Conservation (phyloP, 2,797 vertebrate genomes). For the Zalophus californianus region DNA sequence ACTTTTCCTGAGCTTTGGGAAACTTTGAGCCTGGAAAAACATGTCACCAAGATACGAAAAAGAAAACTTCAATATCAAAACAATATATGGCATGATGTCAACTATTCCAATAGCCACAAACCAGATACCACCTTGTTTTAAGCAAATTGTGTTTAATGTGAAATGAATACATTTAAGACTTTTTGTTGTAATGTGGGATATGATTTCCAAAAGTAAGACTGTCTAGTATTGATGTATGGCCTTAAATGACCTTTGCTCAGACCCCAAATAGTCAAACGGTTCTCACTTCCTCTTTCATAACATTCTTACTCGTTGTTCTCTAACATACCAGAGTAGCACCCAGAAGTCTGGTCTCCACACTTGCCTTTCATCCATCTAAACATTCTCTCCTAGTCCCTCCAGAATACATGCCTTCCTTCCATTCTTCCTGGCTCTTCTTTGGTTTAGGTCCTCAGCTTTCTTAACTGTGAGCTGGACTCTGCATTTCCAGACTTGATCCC, state of each 20-base stretch:
- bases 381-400: background rate
- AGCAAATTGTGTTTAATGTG: background rate
- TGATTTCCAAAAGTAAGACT: background rate
- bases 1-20: background rate
- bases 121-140: background rate
- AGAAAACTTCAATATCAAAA: background rate
- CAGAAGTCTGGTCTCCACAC: background rate
- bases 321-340: fast-evolving
- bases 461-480: background rate
- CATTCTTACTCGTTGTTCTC: background rate
- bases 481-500: background rate
- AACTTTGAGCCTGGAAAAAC: background rate
- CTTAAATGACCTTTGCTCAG: background rate
- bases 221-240: background rate
- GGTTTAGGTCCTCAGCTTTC: background rate
- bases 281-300: background rate
- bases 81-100: background rate
- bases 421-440: background rate
- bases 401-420: background rate
- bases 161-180: background rate
- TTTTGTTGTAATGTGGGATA: background rate
- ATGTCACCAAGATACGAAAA: background rate
- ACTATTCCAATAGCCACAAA: background rate
- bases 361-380: background rate
- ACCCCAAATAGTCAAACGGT: background rate